Base-by-base conservation (phyloP, 2,888 invertebrate species). In the Hypselothyrea guttata region DNA sequence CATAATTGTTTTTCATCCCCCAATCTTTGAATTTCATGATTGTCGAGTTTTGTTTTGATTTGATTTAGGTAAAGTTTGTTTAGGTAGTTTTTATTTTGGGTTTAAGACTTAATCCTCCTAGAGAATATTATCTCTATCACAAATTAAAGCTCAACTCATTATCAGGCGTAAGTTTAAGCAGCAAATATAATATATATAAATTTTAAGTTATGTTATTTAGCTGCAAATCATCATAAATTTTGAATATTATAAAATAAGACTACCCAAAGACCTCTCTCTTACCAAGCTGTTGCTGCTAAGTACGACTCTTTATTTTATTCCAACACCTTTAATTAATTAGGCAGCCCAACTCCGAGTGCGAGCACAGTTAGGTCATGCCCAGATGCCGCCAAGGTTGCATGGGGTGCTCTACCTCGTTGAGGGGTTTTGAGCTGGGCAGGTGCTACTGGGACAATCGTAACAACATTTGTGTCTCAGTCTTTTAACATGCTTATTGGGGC, bases 291-390 rank as follows among this genome's bases (percentile, higher is more conserved):
- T 12, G 34, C 27, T 49, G 53, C 71, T 57, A 64, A 75, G 61
- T 65, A 63, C 63, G 57, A 69, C 49, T 66, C 64, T 66, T 67
- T 76, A 66, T 70, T 71, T 76, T 64, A 61, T 57, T 71, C 79
- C 59, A 85, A 83, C 74, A 71, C 84, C 86, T 83, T 83, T 74
- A 85, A 85, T 83, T 82, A 85, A 83, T 85, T 76, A 84, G 76
- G 72, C 71, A 66, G 48, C 76, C 85, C 56, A 52, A 81, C 74
- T 76, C 76, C 81, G 72, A 64, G 77, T 57, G 55, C 76, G 64
- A 51, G 64, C 33, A 27, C 66, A 35, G 18, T 49, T 27, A 15
- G 28, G 27, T 27, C 12, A 12, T 28, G 28, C 41, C 2, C 37
- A 33, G 28, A 34, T 42, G 44, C 33, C 42, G 41, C 13, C 48